These are phyloP conservation scores for Spodoptera picta DNA, from an alignment of 2,888 invertebrate species.

Conservation along the genomic window DNA sequence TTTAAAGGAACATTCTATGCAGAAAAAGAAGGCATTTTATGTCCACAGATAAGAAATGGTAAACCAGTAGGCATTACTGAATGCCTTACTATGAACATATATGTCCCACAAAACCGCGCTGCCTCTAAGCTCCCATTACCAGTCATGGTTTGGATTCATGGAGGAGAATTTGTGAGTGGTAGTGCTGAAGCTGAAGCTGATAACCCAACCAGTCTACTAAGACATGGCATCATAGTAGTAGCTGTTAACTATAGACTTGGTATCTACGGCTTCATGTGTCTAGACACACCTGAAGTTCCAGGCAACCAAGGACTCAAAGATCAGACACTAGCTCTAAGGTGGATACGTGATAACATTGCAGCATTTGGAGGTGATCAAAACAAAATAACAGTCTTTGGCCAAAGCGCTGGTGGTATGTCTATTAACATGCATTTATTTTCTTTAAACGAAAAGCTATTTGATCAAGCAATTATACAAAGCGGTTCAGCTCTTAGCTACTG, in stretches of 20 bases:
- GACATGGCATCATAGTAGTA: conserved; percentile 28
- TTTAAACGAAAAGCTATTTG: conserved; percentile 33
- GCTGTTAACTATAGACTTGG: conserved; percentile 30
- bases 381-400: conserved; percentile 58
- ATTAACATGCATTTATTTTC: conserved; percentile 40
- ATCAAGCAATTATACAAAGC: conserved; percentile 37
- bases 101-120: conserved; percentile 47
- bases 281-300: conserved; percentile 54
- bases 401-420: conserved; percentile 61
- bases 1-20: conserved; percentile 50
- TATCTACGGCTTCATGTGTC: conserved; percentile 60
- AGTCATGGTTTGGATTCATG: conserved; percentile 34
- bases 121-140: conserved; percentile 18
- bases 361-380: conserved; percentile 59
- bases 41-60: conserved; percentile 36
- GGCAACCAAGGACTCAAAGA: conserved; percentile 68
- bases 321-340: conserved; percentile 58
- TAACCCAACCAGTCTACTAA: conserved; percentile 12
- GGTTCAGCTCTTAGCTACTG: conserved; percentile 35
- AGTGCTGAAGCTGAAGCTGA: neutral
- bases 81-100: conserved; percentile 52
- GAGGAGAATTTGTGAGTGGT: conserved; percentile 17
- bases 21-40: conserved; percentile 10
- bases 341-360: conserved; percentile 63
- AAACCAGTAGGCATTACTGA: conserved; percentile 35